Base-by-base conservation (phyloP, 2,113 vertebrate genomes). In the Pelmatolapia mariae region DNA sequence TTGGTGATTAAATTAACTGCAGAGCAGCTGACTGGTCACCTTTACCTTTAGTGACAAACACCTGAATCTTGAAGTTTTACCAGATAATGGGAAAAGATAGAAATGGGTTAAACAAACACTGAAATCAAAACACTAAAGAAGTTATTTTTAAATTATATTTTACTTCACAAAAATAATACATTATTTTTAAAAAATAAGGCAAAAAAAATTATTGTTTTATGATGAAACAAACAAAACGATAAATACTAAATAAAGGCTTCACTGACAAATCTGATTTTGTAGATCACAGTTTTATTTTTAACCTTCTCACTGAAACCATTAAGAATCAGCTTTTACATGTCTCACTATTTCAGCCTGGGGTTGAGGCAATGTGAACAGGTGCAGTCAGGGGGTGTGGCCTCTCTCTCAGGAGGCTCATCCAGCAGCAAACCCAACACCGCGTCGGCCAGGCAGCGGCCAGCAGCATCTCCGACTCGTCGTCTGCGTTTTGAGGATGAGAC, bases 401-500 rank as follows among this genome's bases (percentile, higher is more conserved):
- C 86, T 4, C 73, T 81, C 11, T 93, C 96, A 0, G 97, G 96
- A 19, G 97, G 97, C 89, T 97, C 95, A 0, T 97, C 97, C 19
- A 95, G 96, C 2, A 91, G 95, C 6, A 94, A 97, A 12, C 97
- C 96, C 4, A 90, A 93, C 52, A 88, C 92, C 0, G 92, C 93
- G 36, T 92, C 53, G 15, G 80, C 84, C 13, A 91, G 93, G 26
- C 92, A 92, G 3, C 95, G 79, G 2, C 94, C 92, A 2, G 95
- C 94, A 2, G 85, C 91, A 0, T 97, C 97, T 2, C 96, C 96
- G 0, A 97, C 97, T 15, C 93, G 91, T 3, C 97, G 96, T 0
- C 97, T 99, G n/a, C 97, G 98, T 84, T 99, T 99, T 1, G 97
- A 98, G 84, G 98, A 99, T 45, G 98, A 99, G 89, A 98, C 98